Base-by-base conservation (phyloP, 2,797 vertebrate species). In the Limnodromus scolopaceus region DNA sequence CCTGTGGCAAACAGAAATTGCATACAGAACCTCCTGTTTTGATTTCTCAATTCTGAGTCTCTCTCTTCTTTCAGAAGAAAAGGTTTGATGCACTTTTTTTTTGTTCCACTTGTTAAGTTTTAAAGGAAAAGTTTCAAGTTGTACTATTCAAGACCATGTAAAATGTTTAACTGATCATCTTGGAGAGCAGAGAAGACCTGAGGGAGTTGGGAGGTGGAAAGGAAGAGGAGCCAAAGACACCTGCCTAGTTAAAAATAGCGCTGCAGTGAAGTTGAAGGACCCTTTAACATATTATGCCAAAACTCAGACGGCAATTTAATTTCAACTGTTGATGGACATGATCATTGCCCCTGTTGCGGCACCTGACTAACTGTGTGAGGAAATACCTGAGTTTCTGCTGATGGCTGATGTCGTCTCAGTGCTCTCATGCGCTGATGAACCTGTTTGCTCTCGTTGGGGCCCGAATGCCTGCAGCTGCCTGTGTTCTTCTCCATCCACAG, bases 391-490 rank as follows among this genome's bases (percentile, higher is more conserved):
- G 49, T 69, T 43, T 70, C 48, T 79, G 18, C 38, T 49, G 27
- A 18, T 75, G 38, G 49, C 65, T 84, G 55, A 13, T 0, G 2
- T 11, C 1, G 9, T 78, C 36, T 49, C 69, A 45, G n/a, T 95
- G 64, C 71, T 68, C 15, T 92, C 41, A 49, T 39, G 45, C 45
- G 30, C 13, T 28, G 34, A 54, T 51, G 11, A 58, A 14, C 30
- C 5, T 55, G 4, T 61, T 89, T 68, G 60, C 32, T 94, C 9
- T 45, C 3, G 0, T 1, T 71, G 54, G 7, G 54, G 7, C 38
- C 17, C 1, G 11, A 48, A 22, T 0, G 1, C 4, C 1, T 0
- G 0, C 15, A 38, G 41, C 63, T 87, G 60, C 49, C 15, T 16
- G 46, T 36, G 45, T 49, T 61, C 58, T 58, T 25, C 53, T 68